A percentile compares a stretch with the other conserved stretches of the same genome.
These are phyloP conservation scores for Ormyrus rosae DNA, from an alignment of 2,888 invertebrate species.

Conservation along the genomic window DNA sequence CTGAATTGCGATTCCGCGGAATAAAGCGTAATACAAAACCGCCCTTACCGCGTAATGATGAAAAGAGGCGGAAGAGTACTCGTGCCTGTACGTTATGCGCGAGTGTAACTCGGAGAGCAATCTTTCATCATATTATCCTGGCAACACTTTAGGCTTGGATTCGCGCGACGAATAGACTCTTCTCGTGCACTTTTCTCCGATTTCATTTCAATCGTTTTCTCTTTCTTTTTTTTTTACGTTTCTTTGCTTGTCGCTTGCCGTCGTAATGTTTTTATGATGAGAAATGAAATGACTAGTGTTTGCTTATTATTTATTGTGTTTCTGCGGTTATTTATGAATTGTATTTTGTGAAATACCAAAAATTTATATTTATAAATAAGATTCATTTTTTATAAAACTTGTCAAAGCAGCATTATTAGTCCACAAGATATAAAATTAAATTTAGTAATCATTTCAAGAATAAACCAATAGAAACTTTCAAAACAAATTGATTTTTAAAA, in stretches of 20 bases:
- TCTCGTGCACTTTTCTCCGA: neutral
- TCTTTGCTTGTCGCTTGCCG: too few species aligned
- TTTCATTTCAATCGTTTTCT: conserved; percentile 12
- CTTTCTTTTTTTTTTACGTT: neutral
- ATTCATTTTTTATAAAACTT: too few species aligned
- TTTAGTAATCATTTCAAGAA: neutral
- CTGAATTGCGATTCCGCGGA: neutral
- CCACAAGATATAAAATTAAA: too few species aligned
- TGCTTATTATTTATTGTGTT: too few species aligned
- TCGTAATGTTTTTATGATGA: too few species aligned
- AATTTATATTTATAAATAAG: too few species aligned
- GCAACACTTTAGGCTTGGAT: neutral
- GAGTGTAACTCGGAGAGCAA: conserved; percentile 7
- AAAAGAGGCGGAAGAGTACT: neutral
- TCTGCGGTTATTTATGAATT: too few species aligned
- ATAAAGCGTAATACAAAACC: neutral
- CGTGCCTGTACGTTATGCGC: neutral
- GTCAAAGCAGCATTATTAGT: too few species aligned
- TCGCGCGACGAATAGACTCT: neutral
- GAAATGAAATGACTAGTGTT: too few species aligned
- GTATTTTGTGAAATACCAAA: too few species aligned
- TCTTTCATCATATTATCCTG: conserved; percentile 26
- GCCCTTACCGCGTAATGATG: too few species aligned
- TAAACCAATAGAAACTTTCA: neutral
- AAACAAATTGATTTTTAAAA: neutral